Conservation (phyloP, 2,888 invertebrate genomes). For the Drosophila prolongata region DNA sequence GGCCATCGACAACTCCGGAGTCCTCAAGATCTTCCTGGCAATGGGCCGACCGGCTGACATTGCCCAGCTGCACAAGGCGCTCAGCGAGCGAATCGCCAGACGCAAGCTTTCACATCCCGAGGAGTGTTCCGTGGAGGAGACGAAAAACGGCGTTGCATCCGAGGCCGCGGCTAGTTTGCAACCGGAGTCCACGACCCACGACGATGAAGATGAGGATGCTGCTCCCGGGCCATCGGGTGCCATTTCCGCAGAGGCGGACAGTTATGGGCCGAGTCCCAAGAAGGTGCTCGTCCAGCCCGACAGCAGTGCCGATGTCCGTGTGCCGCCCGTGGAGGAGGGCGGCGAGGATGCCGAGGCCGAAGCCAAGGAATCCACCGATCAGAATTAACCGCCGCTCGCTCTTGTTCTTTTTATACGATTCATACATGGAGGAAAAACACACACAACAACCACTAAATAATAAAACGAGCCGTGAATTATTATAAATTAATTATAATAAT, state of each 20-base stretch:
- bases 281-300: constrained; percentile 74
- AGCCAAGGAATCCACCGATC: constrained; percentile 51
- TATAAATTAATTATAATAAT: constrained; percentile 79
- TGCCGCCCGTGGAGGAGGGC: constrained; percentile 16
- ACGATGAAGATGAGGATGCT: constrained; percentile 73
- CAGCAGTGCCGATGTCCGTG: constrained; percentile 57
- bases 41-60: constrained; percentile 90
- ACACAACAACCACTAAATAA: constrained; percentile 52
- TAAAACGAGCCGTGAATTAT: constrained; percentile 69
- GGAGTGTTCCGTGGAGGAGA: constrained; percentile 62
- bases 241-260: constrained; percentile 64
- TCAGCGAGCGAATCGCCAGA: constrained; percentile 86
- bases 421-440: constrained; percentile 28
- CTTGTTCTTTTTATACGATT: constrained; percentile 51
- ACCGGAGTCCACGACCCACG: constrained; percentile 69
- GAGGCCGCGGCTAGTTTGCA: constrained; percentile 58
- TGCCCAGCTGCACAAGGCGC: constrained; percentile 87
- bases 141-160: constrained; percentile 69
- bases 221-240: constrained; percentile 28
- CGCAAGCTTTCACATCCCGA: constrained; percentile 81
- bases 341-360: constrained; percentile 61
- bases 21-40: constrained; percentile 94
- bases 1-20: constrained; percentile 92
- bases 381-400: constrained; percentile 50
- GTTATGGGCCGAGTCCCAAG: constrained; percentile 81